Conservation (phyloP, 1,140 invertebrate genomes). For the Drosophila repletoides region DNA sequence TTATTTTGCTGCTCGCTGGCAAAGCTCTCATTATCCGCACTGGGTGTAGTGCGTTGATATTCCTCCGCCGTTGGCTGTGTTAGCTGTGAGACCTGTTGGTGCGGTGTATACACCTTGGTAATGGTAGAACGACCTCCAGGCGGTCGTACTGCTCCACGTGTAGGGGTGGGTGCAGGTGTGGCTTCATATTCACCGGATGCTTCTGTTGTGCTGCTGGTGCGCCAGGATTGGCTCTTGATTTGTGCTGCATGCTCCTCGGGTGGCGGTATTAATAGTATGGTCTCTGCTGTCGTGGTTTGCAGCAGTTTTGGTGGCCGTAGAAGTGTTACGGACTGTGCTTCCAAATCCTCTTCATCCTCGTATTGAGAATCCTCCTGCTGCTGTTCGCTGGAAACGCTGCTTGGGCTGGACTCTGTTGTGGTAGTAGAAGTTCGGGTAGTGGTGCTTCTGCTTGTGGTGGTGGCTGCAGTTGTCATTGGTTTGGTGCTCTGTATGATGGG, state of each 20-base stretch:
- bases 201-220: conserved; percentile 49
- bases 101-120: conserved; percentile 85
- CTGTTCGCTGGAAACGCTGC: conserved; percentile 22
- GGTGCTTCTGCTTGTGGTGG: conserved; percentile 6
- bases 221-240: conserved; percentile 70
- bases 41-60: conserved; percentile 75
- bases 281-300: conserved; percentile 75
- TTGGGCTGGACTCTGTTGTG: conserved; percentile 17
- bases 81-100: conserved; percentile 52
- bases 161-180: conserved; percentile 24
- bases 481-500: conserved; percentile 36
- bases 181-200: conserved; percentile 26
- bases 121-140: conserved; percentile 84
- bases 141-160: conserved; percentile 25
- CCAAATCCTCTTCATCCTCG: conserved; percentile 69
- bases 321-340: conserved; percentile 69
- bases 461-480: conserved; percentile 17
- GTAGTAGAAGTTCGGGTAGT: conserved; percentile 30
- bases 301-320: conserved; percentile 62
- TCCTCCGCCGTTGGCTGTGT: conserved; percentile 77
- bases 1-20: conserved; percentile 58
- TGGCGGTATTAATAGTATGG: conserved; percentile 75
- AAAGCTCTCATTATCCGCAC: conserved; percentile 43
- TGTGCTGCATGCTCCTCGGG: conserved; percentile 75
- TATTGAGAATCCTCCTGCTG: conserved; percentile 44